Conservation (phyloP, 1,140 invertebrate genomes). For the Trichogramma pretiosum region DNA sequence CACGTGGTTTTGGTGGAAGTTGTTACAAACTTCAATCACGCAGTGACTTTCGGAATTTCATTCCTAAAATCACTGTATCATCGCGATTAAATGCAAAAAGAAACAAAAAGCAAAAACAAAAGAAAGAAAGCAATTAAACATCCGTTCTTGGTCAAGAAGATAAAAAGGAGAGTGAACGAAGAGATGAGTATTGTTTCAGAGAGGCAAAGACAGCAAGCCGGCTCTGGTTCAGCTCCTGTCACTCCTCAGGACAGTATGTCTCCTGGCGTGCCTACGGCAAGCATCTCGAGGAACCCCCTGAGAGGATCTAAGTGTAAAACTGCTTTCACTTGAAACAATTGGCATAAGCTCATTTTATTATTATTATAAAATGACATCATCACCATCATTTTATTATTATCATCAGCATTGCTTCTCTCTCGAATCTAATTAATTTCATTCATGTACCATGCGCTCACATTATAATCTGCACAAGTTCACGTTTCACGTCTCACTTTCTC, state of each 20-base stretch:
- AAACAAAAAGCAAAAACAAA: conserved; percentile 11
- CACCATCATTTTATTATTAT: neutral
- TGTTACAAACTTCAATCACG: conserved; percentile 11
- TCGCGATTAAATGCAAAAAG: neutral
- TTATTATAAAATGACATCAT: conserved; percentile 11
- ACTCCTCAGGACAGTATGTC: conserved; percentile 44
- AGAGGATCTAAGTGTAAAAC: conserved; percentile 73
- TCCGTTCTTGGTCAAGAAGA: conserved; percentile 9
- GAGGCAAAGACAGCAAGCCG: conserved; percentile 44
- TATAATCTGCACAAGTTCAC: no score
- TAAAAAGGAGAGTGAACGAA: conserved; percentile 22
- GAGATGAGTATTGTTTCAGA: conserved; percentile 46
- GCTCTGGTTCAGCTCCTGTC: conserved; percentile 45
- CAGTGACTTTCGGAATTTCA: conserved; percentile 1
- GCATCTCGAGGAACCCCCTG: conserved; percentile 62
- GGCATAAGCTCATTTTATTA: conserved; percentile 9
- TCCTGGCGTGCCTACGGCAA: conserved; percentile 44
- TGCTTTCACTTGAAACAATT: no score
- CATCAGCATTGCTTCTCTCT: neutral
- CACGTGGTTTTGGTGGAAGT: conserved; percentile 33
- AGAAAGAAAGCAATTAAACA: neutral
- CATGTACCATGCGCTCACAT: no score
- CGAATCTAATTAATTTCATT: neutral
- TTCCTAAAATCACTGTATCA: conserved; percentile 1
- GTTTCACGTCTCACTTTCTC: neutral